phyloP scores from a whole-genome alignment of 2,113 vertebrate species.

The Leptosomus discolor region DNA sequence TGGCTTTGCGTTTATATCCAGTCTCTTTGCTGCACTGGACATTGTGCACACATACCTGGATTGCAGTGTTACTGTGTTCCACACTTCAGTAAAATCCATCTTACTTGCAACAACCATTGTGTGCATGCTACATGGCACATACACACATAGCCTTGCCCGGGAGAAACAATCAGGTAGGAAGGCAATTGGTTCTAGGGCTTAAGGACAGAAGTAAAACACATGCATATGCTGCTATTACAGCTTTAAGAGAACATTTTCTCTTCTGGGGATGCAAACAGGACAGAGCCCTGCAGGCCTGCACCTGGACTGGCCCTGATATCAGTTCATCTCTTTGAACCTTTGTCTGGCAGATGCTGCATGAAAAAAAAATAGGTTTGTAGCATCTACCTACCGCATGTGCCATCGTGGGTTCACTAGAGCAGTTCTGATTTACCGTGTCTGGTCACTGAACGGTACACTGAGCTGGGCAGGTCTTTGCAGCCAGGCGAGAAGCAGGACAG shows the following conservation, averaged over 20 bases:
- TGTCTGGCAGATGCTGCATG: neutral
- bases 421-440: constrained; percentile 11
- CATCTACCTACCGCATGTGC: neutral
- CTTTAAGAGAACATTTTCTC: neutral
- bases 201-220: neutral
- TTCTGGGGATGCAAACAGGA: neutral
- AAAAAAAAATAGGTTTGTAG: neutral
- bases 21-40: neutral
- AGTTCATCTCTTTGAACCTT: neutral
- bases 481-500: constrained; percentile 1
- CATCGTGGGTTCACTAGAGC: neutral
- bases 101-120: neutral
- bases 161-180: neutral
- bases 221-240: neutral
- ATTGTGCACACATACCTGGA: neutral
- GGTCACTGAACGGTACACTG: neutral
- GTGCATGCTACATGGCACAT: neutral
- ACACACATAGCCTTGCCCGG: neutral
- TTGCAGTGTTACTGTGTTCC: neutral
- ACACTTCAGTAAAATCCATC: neutral
- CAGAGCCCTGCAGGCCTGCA: neutral
- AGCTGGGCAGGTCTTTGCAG: neutral
- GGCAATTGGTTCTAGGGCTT: neutral
- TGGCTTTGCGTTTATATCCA: neutral
- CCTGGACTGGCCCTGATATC: fast-evolving